These are phyloP conservation scores for Eupelmus urozonus DNA, from an alignment of 2,888 invertebrate genomes.

Conservation along the genomic window DNA sequence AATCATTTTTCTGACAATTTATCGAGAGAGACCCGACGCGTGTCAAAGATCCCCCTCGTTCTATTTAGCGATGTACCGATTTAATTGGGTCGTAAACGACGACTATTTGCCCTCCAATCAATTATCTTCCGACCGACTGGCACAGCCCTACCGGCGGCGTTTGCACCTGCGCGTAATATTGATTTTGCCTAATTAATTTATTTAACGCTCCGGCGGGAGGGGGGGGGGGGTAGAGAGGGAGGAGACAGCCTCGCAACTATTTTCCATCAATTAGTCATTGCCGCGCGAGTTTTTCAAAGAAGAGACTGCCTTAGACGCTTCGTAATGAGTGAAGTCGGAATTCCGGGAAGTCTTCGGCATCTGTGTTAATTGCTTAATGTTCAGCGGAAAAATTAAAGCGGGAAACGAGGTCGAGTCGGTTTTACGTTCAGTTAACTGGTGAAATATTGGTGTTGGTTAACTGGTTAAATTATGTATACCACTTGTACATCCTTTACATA, in stretches of 20 bases:
- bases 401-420: no score
- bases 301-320: background rate
- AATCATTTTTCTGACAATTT: no score
- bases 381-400: no score
- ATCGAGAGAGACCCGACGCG: no score
- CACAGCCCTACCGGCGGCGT: background rate
- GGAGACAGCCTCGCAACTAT: background rate
- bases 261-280: conserved; percentile 4
- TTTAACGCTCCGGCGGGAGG: background rate
- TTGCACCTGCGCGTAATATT: conserved; percentile 31
- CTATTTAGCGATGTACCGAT: conserved; percentile 21
- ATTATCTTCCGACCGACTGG: conserved; percentile 26
- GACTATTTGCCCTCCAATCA: conserved; percentile 36
- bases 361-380: no score
- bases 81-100: conserved; percentile 44
- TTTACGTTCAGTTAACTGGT: no score
- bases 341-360: no score
- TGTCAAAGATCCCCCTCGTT: background rate
- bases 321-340: no score
- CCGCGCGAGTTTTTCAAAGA: background rate
- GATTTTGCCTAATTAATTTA: conserved; percentile 41
- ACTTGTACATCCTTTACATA: no score
- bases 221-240: no score
- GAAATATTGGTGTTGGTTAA: no score
- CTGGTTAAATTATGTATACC: no score